These are phyloP conservation scores for Amyelois transitella DNA, from an alignment of 1,140 invertebrate species.

Conservation along the genomic window DNA sequence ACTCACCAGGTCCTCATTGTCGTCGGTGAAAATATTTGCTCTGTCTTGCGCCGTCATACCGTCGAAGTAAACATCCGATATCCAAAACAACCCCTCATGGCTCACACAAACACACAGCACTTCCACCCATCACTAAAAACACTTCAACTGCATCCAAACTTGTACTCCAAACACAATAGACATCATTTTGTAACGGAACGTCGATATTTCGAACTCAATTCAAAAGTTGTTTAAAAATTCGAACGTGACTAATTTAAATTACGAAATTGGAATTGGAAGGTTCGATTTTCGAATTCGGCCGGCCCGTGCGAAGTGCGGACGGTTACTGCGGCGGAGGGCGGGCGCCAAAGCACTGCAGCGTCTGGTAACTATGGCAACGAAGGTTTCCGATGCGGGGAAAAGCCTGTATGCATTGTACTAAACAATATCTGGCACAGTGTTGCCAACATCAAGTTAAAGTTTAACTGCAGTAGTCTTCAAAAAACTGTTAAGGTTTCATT, in stretches of 20 bases:
- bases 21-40: constrained; percentile 59
- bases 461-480: too few species aligned
- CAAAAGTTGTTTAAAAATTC: background rate
- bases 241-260: background rate
- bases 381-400: constrained; percentile 29
- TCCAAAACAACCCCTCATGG: constrained; percentile 45
- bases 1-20: constrained; percentile 66
- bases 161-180: constrained; percentile 4
- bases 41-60: constrained; percentile 58
- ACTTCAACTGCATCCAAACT: constrained; percentile 61
- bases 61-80: constrained; percentile 25
- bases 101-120: constrained; percentile 44
- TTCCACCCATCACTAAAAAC: constrained; percentile 33
- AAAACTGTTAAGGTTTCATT: too few species aligned
- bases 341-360: constrained; percentile 57
- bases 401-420: constrained; percentile 24
- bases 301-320: constrained; percentile 19
- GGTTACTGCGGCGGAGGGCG: constrained; percentile 59
- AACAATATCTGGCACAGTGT: constrained; percentile 26
- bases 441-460: too few species aligned
- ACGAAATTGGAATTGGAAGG: background rate
- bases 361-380: constrained; percentile 57
- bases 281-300: constrained; percentile 17
- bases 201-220: background rate
- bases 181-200: constrained; percentile 1